Percentiles rank a stretch among this genome's conserved stretches.
phyloP scores from a whole-genome alignment of 1,140 invertebrate species.

The Aphidius gifuensis region DNA sequence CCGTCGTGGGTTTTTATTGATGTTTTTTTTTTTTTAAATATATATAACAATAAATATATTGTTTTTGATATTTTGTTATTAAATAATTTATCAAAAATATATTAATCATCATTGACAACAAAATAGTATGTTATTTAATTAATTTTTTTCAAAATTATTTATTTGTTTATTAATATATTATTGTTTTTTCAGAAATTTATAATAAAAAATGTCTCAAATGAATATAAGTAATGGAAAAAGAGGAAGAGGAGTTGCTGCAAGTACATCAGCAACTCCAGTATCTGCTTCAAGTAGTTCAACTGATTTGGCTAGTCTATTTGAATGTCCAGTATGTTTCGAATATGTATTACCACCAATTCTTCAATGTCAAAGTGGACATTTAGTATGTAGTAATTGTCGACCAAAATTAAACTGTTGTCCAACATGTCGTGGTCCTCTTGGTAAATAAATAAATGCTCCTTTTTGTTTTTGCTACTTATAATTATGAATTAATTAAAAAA shows the following conservation, averaged over 20 bases:
- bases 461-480: not conserved
- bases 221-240: slow-evolving; percentile 51
- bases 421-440: slow-evolving; percentile 92
- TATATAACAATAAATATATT: not conserved
- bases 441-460: slow-evolving; percentile 36
- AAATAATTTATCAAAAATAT: not conserved
- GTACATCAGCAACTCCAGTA: slow-evolving; percentile 49
- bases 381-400: slow-evolving; percentile 91
- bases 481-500: slow-evolving; percentile 14
- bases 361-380: slow-evolving; percentile 84
- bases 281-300: slow-evolving; percentile 60
- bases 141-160: too few species aligned
- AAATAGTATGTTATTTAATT: too few species aligned
- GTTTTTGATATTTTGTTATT: not conserved
- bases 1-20: slow-evolving; percentile 12
- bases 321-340: slow-evolving; percentile 99
- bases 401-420: slow-evolving; percentile 96
- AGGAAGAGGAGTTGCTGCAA: slow-evolving; percentile 48
- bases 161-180: too few species aligned
- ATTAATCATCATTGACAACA: too few species aligned
- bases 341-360: slow-evolving; percentile 96
- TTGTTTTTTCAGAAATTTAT: not conserved
- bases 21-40: slow-evolving; percentile 3
- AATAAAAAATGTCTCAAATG: slow-evolving; percentile 47
- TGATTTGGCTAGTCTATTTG: slow-evolving; percentile 92